Conservation (phyloP, 2,888 invertebrate species). For the Fragum fragum region DNA sequence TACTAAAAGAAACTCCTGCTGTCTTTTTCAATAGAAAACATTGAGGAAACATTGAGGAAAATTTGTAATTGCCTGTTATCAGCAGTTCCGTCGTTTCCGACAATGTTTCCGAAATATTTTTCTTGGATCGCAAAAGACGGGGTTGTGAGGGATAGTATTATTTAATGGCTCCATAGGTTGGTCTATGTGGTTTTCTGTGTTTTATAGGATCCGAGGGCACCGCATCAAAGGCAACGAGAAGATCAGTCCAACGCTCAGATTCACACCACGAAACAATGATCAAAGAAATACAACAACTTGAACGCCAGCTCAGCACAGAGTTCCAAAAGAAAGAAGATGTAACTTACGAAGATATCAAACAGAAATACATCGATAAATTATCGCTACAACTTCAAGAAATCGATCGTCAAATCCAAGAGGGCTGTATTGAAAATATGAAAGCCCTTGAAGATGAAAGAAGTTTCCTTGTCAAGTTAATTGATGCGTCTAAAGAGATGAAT, state of each 20-base stretch:
- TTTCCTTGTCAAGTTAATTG: not conserved
- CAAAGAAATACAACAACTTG: not conserved
- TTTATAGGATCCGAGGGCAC: too few species aligned
- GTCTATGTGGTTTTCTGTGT: too few species aligned
- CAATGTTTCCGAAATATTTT: too few species aligned
- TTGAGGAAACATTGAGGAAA: too few species aligned
- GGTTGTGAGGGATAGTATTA: too few species aligned
- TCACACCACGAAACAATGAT: not conserved
- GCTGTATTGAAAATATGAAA: not conserved
- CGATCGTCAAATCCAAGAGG: not conserved
- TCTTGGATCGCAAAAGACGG: too few species aligned
- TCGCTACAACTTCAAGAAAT: not conserved
- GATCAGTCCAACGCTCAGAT: not conserved
- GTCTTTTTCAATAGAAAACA: too few species aligned
- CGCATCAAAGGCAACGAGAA: too few species aligned
- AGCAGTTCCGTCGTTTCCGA: too few species aligned
- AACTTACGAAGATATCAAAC: slow-evolving; percentile 3
- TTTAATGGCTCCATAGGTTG: too few species aligned
- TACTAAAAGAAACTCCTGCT: too few species aligned
- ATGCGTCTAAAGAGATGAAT: not conserved
- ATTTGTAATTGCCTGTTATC: too few species aligned
- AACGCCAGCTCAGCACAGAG: not conserved
- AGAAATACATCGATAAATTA: not conserved
- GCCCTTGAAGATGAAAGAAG: not conserved
- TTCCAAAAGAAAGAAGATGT: not conserved